Conservation (phyloP, 2,113 vertebrate species). For the Cynocephalus volans region DNA sequence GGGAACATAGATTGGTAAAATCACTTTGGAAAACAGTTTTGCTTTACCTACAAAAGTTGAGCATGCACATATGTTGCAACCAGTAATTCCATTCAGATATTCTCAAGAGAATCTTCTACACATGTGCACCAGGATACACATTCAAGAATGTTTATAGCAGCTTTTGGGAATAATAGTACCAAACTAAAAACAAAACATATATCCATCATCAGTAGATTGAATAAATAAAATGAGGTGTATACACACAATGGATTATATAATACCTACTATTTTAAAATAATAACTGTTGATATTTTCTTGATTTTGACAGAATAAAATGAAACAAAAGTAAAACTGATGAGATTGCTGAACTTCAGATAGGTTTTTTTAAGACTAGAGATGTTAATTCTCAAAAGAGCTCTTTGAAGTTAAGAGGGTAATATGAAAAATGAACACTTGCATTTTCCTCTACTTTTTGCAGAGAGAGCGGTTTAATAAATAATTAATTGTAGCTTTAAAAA, state of each 20-base stretch:
- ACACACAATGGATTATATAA: background rate
- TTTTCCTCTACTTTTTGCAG: background rate
- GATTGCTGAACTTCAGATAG: background rate
- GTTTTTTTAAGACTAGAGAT: conserved; percentile 6
- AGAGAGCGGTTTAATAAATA: background rate
- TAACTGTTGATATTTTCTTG: background rate
- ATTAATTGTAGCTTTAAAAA: background rate
- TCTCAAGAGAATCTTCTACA: background rate
- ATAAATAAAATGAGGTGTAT: background rate
- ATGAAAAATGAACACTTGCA: background rate
- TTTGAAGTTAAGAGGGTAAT: background rate
- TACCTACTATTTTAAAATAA: conserved; percentile 14
- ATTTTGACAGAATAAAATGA: background rate
- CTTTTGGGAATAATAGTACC: background rate
- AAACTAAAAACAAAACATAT: background rate
- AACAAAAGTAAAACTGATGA: background rate
- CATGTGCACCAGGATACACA: background rate
- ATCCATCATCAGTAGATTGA: background rate
- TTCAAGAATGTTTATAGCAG: background rate
- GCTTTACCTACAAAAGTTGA: background rate
- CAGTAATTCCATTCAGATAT: background rate
- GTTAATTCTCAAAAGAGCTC: background rate
- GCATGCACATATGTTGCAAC: background rate
- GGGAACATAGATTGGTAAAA: background rate
- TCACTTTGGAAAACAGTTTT: background rate